Base-by-base conservation (phyloP, 2,113 vertebrate species). In the Asarcornis scutulata region DNA sequence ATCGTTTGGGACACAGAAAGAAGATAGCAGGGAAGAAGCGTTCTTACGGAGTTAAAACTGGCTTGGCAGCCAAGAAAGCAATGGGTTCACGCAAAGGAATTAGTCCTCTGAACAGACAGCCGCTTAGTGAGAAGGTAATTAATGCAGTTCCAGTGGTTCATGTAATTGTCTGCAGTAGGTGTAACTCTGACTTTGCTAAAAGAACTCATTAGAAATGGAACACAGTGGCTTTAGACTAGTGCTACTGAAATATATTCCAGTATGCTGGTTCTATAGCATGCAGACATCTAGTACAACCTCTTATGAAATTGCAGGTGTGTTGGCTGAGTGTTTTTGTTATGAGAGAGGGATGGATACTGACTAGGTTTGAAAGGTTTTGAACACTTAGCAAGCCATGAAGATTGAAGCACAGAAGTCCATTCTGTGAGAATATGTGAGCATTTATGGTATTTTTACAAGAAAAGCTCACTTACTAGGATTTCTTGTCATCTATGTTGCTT, bases 31-130 rank as follows among this genome's bases (percentile, higher is more conserved):
- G 97, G 62, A 98, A 98, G 86, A 98, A 98, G 55, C 98, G 98
- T 56, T 97, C 98, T 76, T 99, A 99, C 0, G 98, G 99, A 89
- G 97, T 99, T 34, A 98, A 99, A 91, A 99, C 99, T 3, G 99
- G 99, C 11, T 98, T 99, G 94, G 99, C 99, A 36, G 98, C 99
- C 48, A 98, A 98, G 85, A 99, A 98, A 74, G 97, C 98, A 9
- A 58, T 98, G 31, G 97, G 98, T 11, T 94, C 98, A 77, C 97
- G 97, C 71, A 99, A 98, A 89, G 98, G 99, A 58, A 69, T 98
- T 80, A 98, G 98, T 59, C 98, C 98, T n/a, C 93, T 99, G 63
- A 99, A 98, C 98, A 98, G 98, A 91, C 96, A 98, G n/a, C 96
- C 98, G 5, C 86, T 98, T 34, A 98, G 88, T n/a, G 98, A 99